Evolutionary conservation across 2,888 invertebrate genomes (phyloP).

Genomic region (Coecobrya sp.): DNA sequence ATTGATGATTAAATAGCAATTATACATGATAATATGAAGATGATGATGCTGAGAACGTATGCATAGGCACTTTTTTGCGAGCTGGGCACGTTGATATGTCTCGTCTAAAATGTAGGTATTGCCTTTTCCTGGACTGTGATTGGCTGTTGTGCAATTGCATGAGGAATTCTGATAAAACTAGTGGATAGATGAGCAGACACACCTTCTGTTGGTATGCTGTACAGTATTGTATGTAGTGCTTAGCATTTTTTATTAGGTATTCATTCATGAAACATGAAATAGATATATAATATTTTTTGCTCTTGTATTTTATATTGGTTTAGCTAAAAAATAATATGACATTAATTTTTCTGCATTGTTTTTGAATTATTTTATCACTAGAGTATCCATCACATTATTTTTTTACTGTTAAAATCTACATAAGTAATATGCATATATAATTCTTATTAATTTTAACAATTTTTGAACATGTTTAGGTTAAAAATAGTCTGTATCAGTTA

Average conservation of each 20-base stretch:
- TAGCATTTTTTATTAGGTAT: neutral
- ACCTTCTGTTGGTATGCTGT: neutral
- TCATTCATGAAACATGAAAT: neutral
- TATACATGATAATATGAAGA: too few relatives aligned
- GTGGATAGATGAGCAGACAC: neutral
- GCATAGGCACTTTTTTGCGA: too few relatives aligned
- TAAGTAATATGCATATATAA: neutral
- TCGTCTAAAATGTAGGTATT: too few relatives aligned
- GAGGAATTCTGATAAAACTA: neutral
- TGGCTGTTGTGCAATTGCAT: neutral
- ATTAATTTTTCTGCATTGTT: neutral
- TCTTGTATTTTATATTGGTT: neutral
- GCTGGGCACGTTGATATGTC: too few relatives aligned
- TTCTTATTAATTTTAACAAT: too few relatives aligned
- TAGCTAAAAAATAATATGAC: neutral
- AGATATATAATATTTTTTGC: neutral
- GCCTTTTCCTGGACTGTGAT: neutral
- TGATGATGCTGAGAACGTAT: too few relatives aligned
- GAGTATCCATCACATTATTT: constrained; percentile 40
- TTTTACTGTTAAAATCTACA: neutral
- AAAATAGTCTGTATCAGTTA: too few relatives aligned
- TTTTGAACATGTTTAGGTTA: too few relatives aligned
- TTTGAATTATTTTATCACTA: constrained; percentile 2
- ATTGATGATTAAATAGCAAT: too few relatives aligned
- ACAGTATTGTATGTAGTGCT: neutral